Percentiles rank a stretch among this genome's conserved stretches.
phyloP scores from a whole-genome alignment of 37 sponge, comb jelly and placozoan genomes.

The Tethya wilhelma region DNA sequence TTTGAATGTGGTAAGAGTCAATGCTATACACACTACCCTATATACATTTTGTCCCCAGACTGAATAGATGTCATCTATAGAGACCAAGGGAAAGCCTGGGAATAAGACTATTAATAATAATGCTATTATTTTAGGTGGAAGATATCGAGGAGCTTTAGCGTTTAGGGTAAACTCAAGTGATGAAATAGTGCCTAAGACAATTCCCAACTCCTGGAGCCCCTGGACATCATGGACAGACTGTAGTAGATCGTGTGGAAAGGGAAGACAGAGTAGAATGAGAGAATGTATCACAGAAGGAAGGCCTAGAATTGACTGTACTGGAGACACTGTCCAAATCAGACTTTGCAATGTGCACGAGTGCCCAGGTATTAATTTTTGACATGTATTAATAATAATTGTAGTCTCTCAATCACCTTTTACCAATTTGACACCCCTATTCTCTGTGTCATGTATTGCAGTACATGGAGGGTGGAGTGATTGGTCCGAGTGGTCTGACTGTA shows the following conservation, averaged over 20 bases:
- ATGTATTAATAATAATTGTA: no score
- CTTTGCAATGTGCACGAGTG: constrained; percentile 58
- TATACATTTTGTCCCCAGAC: no score
- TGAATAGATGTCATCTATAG: no score
- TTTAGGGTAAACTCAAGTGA: no score
- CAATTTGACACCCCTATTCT: not conserved
- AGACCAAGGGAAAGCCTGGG: no score
- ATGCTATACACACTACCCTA: no score
- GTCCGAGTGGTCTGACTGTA: constrained; percentile 69
- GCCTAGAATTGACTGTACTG: constrained; percentile 45
- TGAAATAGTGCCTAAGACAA: not conserved
- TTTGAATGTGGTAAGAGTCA: constrained; percentile 46
- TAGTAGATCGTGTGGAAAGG: constrained; percentile 61
- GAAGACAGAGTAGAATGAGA: constrained; percentile 59
- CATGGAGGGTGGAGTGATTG: constrained; percentile 68
- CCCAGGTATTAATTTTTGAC: constrained; percentile 40
- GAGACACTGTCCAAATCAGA: constrained; percentile 14
- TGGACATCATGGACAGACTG: constrained; percentile 80
- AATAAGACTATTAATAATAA: no score
- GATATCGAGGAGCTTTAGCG: no score
- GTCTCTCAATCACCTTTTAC: not conserved
- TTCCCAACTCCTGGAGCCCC: constrained; percentile 38
- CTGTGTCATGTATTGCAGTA: constrained; percentile 56
- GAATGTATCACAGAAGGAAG: constrained; percentile 37
- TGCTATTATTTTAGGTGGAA: no score